Evolutionary conservation across 2,888 invertebrate species (phyloP), one percentile per base, ranked within the genome.

Genomic region (Cheilosia vernalis): DNA sequence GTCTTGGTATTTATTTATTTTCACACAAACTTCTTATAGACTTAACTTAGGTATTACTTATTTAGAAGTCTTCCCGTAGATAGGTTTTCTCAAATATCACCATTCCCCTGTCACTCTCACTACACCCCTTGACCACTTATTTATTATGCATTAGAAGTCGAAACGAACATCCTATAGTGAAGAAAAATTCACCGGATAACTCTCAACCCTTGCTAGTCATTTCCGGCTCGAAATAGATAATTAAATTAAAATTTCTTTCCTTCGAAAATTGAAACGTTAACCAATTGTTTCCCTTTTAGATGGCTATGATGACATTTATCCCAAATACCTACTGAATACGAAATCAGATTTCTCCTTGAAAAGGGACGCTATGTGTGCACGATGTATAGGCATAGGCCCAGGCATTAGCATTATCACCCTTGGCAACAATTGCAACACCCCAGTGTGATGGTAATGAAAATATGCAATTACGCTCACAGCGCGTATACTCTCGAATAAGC

Each of bases 221-320:
- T 30, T 37, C 67, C 49, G 30, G 6, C 51, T 78, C 42, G 37
- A 44, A 64, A 64, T 64, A 60, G 79, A 72, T 85, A 85, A 85
- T 85, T 85, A 77, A 85, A 85, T 85, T 70, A 61, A 81, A 70
- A 81, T 85, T 60, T 70, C 66, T 61, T 66, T 61, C 56, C 42
- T 49, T 17, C 49, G 49, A 80, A 85, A 81, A 85, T 85, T 85
- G 85, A 81, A 80, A 81, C 72, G 76, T 85, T 85, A 85, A 81
- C 85, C 85, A 72, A 85, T 85, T 81, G 85, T 85, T 81, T 85
- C 85, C 85, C 85, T 77, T 85, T 81, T 73, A 76, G 76, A 76
- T 77, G 51, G 61, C 85, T 19, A 67, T 77, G 85, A 80, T 85
- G 85, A 85, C 85, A 85, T 85, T 85, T 85, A 85, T 85, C 85